phyloP scores from a whole-genome alignment of 2,113 vertebrate species.

The Cyanoliseus patagonus region DNA sequence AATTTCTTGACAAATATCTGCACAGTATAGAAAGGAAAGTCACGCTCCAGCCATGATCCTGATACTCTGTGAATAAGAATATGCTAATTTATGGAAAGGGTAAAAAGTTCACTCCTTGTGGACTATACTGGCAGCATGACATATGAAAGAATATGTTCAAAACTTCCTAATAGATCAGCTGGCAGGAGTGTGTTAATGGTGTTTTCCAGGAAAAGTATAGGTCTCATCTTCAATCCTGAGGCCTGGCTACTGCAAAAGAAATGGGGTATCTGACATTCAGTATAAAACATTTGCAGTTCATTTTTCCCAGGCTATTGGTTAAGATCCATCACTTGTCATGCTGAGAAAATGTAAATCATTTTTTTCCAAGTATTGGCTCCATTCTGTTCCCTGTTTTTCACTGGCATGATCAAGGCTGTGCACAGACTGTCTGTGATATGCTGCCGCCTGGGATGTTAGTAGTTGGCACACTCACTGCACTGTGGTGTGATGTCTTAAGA shows the following conservation, averaged over 20 bases:
- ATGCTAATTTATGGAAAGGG: not conserved
- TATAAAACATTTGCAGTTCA: not conserved
- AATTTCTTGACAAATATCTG: slow-evolving; percentile 15
- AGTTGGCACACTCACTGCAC: not conserved
- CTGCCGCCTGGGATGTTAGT: not conserved
- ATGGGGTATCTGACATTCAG: not conserved
- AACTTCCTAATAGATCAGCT: not conserved
- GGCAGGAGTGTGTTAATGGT: not conserved
- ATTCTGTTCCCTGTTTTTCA: not conserved
- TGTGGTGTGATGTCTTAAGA: not conserved
- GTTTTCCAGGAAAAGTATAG: not conserved
- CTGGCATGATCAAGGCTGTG: not conserved
- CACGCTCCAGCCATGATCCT: not conserved
- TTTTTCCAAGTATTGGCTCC: not conserved
- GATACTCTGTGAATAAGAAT: slow-evolving; percentile 13
- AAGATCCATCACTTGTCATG: not conserved
- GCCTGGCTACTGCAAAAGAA: not conserved
- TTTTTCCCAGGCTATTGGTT: not conserved
- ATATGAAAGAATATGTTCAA: not conserved
- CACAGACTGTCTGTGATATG: not conserved
- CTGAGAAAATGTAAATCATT: not conserved
- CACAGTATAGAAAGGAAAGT: not conserved
- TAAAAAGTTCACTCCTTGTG: not conserved
- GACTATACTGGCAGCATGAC: not conserved
- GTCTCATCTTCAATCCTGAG: not conserved